Evolutionary conservation across 35 echinoderm and acorn worm species (phyloP), one percentile per base, ranked within the genome.

Genomic region (Holothuria glaberrima): DNA sequence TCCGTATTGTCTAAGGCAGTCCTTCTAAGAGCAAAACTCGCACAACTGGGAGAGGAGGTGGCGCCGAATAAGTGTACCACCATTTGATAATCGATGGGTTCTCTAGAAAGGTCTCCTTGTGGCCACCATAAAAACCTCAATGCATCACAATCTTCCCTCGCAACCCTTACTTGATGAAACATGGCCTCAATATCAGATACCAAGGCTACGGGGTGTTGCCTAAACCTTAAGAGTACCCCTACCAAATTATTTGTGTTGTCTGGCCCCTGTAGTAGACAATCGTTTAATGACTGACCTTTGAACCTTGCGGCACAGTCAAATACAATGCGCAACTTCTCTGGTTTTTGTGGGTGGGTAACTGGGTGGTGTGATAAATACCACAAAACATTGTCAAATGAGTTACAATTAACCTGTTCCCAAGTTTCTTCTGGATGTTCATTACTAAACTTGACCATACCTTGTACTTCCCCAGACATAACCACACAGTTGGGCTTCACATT

Each of bases 61-160:
- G 88, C 92, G 4, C 92, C 92, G 86, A 94, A 94, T 4, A 86
- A 5, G 31, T 94, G 79, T 35, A 94, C 92, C 59, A 22, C 28
- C 88, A 94, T 89, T 0, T 54, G 22, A 30, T 94, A 90, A 58
- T 38, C 38, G 6, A 41, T 30, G 2, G 58, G 74, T 28, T 83
- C 44, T 2, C 56, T 89, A 38, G 27, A 12, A 28, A 86, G 59
- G 66, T 91, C 79, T 71, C 90, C 90, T 13, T 86, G 30, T 91
- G 90, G 90, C 61, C 90, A 91, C 80, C 90, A 91, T 75, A 91
- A 27, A 57, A 88, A 92, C 17, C 84, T 29, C 34, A 92, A 71
- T 18, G 59, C 45, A 57, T 91, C 59, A 57, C 90, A 86, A 45
- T 84, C 75, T 9, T 86, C 64, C 36, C 36, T 66, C 57, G 78